Percentiles rank a stretch among this genome's conserved stretches.
Conservation (phyloP, 2,797 vertebrate species). For the Oryzias sinensis region DNA sequence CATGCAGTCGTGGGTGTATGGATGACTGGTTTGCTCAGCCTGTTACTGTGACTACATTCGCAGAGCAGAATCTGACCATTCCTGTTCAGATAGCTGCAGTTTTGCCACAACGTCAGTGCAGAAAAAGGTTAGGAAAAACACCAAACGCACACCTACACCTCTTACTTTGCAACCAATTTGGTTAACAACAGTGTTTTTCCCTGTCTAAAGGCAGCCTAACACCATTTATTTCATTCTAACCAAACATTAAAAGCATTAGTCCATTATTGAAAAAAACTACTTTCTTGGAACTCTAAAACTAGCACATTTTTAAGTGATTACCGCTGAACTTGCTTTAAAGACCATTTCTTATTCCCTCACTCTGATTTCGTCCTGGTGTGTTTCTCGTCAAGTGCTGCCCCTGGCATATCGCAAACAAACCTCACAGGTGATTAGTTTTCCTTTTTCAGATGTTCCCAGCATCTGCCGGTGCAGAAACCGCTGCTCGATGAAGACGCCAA, state of each 20-base stretch:
- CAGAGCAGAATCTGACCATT: conserved; percentile 33
- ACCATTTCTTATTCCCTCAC: conserved; percentile 28
- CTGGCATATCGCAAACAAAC: conserved; percentile 40
- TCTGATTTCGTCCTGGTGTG: conserved; percentile 62
- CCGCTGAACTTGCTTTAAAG: conserved; percentile 8
- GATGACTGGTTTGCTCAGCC: conserved; percentile 61
- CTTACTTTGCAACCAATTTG: conserved; percentile 25
- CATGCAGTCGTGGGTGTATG: conserved; percentile 60
- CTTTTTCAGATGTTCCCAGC: conserved; percentile 45
- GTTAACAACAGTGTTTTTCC: conserved; percentile 12
- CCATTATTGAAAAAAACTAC: not conserved
- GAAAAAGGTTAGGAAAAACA: conserved; percentile 19
- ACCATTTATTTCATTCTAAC: not conserved
- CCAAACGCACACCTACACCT: conserved; percentile 30
- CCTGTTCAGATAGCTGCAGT: not conserved
- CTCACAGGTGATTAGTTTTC: conserved; percentile 67
- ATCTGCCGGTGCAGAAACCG: conserved; percentile 51
- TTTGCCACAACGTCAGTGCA: too few species aligned
- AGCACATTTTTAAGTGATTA: conserved; percentile 16
- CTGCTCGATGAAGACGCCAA: not conserved
- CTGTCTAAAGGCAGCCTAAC: conserved; percentile 1
- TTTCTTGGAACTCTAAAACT: not conserved
- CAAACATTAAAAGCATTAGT: conserved; percentile 7
- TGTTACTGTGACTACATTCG: conserved; percentile 52
- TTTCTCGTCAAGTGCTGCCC: conserved; percentile 45